Conservation (phyloP, 1,140 invertebrate genomes). For the Achroia grisella region DNA sequence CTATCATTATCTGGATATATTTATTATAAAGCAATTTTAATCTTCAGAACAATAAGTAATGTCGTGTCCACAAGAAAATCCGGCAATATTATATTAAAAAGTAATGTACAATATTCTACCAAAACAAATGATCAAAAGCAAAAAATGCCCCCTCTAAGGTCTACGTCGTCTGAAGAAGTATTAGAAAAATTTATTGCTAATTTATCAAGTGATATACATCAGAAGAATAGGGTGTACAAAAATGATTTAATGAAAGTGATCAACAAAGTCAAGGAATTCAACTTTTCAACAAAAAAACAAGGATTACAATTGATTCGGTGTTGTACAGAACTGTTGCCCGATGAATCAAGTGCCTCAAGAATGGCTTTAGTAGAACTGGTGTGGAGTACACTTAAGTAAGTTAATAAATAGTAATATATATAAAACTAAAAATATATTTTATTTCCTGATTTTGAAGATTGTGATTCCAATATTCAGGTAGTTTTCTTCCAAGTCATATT, state of each 20-base stretch:
- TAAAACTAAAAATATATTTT: no score
- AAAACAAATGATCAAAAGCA: background rate
- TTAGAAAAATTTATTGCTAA: constrained; percentile 50
- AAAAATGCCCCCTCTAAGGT: background rate
- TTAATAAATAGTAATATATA: background rate
- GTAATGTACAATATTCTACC: background rate
- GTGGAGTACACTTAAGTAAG: constrained; percentile 54
- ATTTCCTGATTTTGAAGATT: background rate
- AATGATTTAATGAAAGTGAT: constrained; percentile 54
- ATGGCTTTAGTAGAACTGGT: constrained; percentile 46
- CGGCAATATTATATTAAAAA: background rate
- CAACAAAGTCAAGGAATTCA: constrained; percentile 48
- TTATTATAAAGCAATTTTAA: no score
- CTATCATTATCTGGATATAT: no score
- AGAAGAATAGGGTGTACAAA: constrained; percentile 61
- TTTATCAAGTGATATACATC: constrained; percentile 50
- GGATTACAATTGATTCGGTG: constrained; percentile 47
- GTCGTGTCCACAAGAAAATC: no score
- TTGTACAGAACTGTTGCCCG: constrained; percentile 50
- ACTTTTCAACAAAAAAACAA: constrained; percentile 53
- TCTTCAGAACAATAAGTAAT: no score
- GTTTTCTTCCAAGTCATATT: no score
- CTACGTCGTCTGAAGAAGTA: constrained; percentile 33
- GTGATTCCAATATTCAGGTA: no score
- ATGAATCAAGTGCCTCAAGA: constrained; percentile 42